A percentile compares a stretch with the other conserved stretches of the same genome.
Evolutionary conservation across 2,113 vertebrate genomes (phyloP).

Genomic region (Monopterus albus): DNA sequence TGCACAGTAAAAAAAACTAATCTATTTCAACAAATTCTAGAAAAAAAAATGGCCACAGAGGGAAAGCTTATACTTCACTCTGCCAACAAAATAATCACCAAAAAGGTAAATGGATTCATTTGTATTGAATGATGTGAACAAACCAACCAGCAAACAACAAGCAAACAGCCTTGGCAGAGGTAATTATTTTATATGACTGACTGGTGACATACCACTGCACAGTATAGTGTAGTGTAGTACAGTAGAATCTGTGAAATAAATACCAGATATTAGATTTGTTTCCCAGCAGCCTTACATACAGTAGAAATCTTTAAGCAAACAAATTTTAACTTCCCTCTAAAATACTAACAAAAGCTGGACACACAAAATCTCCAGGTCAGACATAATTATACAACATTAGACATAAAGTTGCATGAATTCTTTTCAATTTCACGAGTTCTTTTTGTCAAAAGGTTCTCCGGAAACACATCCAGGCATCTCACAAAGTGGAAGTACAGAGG

Average conservation of each 20-base stretch:
- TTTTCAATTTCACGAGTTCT: conserved; percentile 35
- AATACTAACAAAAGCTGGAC: conserved; percentile 3
- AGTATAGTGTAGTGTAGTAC: too few species aligned
- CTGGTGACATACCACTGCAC: too few species aligned
- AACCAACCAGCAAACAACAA: too few species aligned
- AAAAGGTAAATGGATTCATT: too few species aligned
- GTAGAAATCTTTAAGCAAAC: conserved; percentile 6
- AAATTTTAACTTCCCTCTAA: neutral
- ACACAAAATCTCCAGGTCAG: neutral
- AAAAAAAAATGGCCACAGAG: too few species aligned
- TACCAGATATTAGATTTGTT: conserved; percentile 3
- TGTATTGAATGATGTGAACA: too few species aligned
- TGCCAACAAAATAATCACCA: conserved; percentile 1
- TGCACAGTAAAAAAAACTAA: neutral
- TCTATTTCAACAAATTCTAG: too few species aligned
- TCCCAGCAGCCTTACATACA: neutral
- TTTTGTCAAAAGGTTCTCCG: conserved; percentile 36
- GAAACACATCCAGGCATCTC: conserved; percentile 27
- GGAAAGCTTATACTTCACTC: neutral
- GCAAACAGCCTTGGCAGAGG: too few species aligned
- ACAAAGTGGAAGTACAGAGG: conserved; percentile 50
- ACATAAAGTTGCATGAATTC: conserved; percentile 29
- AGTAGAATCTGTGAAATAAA: neutral
- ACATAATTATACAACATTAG: conserved; percentile 4
- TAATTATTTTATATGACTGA: too few species aligned